phyloP scores from a whole-genome alignment of 2,113 vertebrate genomes.

The Pao palembangensis region DNA sequence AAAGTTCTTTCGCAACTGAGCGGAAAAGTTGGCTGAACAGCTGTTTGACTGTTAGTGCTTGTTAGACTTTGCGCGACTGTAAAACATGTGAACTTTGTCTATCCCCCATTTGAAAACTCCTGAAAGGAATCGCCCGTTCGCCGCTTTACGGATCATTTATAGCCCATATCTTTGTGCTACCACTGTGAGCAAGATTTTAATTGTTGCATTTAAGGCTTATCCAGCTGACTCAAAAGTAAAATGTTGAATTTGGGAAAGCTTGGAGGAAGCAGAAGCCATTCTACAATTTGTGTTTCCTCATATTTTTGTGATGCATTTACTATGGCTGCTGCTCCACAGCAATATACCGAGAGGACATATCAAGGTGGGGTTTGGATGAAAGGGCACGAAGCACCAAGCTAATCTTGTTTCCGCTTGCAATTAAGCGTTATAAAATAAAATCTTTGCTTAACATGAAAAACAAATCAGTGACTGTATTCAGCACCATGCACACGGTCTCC shows the following conservation, averaged over 20 bases:
- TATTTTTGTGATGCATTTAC: constrained; percentile 80
- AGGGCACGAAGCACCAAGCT: constrained; percentile 52
- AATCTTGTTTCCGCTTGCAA: constrained; percentile 11
- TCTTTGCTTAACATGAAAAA: constrained; percentile 36
- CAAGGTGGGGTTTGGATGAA: constrained; percentile 89
- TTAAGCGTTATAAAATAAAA: constrained; percentile 6
- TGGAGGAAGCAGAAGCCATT: constrained; percentile 86
- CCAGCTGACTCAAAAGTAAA: constrained; percentile 87
- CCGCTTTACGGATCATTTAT: constrained; percentile 71
- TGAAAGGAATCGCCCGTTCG: constrained; percentile 69
- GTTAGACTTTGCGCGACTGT: constrained; percentile 58
- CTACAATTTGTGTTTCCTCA: constrained; percentile 79
- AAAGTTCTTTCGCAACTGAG: constrained; percentile 30
- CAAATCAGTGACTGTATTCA: no score
- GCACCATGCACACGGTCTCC: constrained; percentile 1
- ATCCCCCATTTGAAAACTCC: constrained; percentile 65
- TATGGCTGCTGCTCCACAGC: constrained; percentile 96
- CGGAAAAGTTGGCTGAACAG: constrained; percentile 18
- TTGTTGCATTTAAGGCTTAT: constrained; percentile 83
- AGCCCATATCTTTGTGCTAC: constrained; percentile 98
- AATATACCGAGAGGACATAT: constrained; percentile 86
- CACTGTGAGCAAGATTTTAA: constrained; percentile 62
- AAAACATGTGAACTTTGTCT: constrained; percentile 75
- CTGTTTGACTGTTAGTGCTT: background rate
- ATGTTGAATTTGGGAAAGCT: constrained; percentile 86